These are phyloP conservation scores for Lampris incognitus DNA, from an alignment of 2,113 vertebrate species.

Conservation along the genomic window DNA sequence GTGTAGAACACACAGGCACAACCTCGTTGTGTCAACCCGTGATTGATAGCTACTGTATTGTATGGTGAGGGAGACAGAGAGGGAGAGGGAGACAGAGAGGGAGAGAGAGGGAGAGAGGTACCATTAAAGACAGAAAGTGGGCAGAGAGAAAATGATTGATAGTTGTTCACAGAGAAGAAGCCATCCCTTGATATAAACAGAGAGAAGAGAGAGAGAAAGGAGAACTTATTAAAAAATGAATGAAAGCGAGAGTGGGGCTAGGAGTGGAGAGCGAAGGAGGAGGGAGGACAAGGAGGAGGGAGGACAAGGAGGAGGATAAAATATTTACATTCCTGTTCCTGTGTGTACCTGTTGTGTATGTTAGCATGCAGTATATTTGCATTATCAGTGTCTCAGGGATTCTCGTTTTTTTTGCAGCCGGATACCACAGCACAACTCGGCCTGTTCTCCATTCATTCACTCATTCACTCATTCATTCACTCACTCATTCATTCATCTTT, in stretches of 20 bases:
- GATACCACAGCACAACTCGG: no score
- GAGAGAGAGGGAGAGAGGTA: no score
- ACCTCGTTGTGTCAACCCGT: constrained; percentile 38
- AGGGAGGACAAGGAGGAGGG: no score
- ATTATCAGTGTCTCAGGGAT: no score
- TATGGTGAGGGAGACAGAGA: neutral
- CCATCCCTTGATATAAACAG: neutral
- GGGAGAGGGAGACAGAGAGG: neutral
- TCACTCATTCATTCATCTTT: no score
- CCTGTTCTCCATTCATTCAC: no score
- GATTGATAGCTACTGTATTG: constrained; percentile 20
- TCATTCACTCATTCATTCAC: no score
- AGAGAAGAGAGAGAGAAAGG: neutral
- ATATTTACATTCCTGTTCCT: neutral
- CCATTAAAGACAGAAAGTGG: no score
- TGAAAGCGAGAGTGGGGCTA: neutral
- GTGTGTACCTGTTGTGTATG: no score
- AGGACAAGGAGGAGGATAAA: neutral
- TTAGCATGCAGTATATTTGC: no score
- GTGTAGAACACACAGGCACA: constrained; percentile 3
- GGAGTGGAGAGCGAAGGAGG: no score
- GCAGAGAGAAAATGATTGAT: constrained; percentile 2
- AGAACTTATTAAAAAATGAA: neutral
- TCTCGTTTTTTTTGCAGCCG: no score
- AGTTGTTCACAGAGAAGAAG: neutral